phyloP scores from a whole-genome alignment of 2,888 invertebrate genomes.

The Candidula unifasciata region DNA sequence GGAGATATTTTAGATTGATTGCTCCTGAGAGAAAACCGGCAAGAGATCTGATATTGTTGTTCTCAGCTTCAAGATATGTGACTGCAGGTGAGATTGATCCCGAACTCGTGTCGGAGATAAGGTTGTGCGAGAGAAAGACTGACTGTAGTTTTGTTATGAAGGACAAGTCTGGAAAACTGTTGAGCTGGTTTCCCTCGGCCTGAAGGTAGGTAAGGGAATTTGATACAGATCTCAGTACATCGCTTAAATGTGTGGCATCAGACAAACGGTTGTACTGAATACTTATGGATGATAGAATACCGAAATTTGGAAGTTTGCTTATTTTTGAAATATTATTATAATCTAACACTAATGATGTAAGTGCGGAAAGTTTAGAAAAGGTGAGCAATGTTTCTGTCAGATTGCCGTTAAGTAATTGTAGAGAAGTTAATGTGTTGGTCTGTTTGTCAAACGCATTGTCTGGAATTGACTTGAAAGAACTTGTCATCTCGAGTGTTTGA shows the following conservation, averaged over 20 bases:
- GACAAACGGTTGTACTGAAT: background rate
- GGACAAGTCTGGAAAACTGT: background rate
- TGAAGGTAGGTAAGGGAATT: background rate
- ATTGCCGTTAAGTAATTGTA: background rate
- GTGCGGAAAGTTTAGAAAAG: background rate
- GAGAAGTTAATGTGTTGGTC: background rate
- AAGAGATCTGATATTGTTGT: background rate
- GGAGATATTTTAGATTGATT: background rate
- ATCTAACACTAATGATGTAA: background rate
- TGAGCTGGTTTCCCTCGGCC: background rate
- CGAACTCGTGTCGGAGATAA: background rate
- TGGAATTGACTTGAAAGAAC: background rate
- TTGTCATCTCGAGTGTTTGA: background rate
- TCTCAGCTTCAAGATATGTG: background rate
- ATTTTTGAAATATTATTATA: background rate
- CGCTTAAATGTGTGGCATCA: background rate
- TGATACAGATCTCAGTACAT: background rate
- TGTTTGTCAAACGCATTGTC: background rate
- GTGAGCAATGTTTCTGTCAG: background rate
- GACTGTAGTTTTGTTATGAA: background rate
- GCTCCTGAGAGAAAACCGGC: background rate
- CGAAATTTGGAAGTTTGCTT: background rate
- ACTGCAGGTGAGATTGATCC: background rate
- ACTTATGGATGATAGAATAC: background rate
- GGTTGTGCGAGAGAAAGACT: background rate